Percentiles rank a stretch among this genome's conserved stretches.
Conservation (phyloP, 2,113 vertebrate genomes). For the Laticauda colubrina region DNA sequence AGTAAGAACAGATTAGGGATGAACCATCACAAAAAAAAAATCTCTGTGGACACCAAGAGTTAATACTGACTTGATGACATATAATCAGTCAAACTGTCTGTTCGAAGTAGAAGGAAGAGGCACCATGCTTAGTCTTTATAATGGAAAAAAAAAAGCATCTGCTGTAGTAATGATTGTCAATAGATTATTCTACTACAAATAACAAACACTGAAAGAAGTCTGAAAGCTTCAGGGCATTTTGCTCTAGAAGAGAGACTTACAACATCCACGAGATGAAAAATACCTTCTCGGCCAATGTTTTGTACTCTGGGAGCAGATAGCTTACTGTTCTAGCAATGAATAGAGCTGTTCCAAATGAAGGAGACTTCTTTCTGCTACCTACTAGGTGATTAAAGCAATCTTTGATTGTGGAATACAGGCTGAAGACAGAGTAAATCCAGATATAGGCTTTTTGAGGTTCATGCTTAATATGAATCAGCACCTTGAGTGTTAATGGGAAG, state of each 20-base stretch:
- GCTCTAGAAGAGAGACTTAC: constrained; percentile 11
- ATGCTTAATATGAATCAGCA: background rate
- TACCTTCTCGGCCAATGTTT: background rate
- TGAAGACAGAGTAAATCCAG: background rate
- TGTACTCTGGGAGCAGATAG: constrained; percentile 16
- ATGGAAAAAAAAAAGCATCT: background rate
- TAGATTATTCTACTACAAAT: constrained; percentile 29
- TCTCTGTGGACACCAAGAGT: background rate
- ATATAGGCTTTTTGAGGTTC: accelerated
- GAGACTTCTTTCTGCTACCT: background rate
- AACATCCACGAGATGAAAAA: constrained; percentile 43
- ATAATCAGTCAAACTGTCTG: background rate
- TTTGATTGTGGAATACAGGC: constrained; percentile 16
- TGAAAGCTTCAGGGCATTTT: constrained; percentile 37
- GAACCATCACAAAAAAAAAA: background rate
- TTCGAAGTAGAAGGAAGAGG: background rate
- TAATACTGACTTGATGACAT: background rate
- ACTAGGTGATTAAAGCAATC: background rate
- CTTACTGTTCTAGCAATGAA: background rate
- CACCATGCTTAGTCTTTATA: constrained; percentile 11
- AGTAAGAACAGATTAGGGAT: background rate
- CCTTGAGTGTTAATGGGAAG: background rate
- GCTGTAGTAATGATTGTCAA: background rate
- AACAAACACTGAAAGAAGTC: constrained; percentile 32
- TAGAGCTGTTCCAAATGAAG: constrained; percentile 3